These are phyloP conservation scores for Drosophila rubida DNA, from an alignment of 2,888 invertebrate species.

Conservation along the genomic window DNA sequence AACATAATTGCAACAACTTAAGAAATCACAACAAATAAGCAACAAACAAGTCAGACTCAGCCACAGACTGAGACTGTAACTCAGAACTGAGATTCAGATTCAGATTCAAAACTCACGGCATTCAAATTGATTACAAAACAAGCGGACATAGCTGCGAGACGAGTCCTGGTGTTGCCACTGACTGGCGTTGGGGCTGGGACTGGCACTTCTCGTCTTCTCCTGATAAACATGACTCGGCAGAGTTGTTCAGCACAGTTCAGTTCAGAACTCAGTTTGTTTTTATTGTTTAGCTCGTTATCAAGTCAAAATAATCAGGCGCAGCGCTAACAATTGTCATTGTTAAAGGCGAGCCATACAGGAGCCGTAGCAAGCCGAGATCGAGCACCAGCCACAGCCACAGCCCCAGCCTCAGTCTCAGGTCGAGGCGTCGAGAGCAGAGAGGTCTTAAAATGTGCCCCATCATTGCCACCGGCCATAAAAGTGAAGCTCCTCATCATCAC, in stretches of 20 bases:
- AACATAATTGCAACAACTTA: conserved; percentile 79
- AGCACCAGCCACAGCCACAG: conserved; percentile 20
- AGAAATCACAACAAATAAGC: conserved; percentile 75
- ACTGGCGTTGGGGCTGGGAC: neutral
- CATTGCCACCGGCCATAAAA: conserved; percentile 76
- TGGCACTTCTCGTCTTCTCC: conserved; percentile 47
- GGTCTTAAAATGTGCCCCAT: conserved; percentile 70
- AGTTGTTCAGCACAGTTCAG: conserved; percentile 35
- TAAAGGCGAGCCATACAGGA: conserved; percentile 74
- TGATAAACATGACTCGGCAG: conserved; percentile 77
- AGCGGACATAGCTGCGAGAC: conserved; percentile 18
- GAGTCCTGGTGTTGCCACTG: conserved; percentile 46
- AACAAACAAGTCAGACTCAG: conserved; percentile 40
- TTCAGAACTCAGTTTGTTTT: conserved; percentile 68
- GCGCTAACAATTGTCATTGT: conserved; percentile 82
- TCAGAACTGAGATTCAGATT: conserved; percentile 15
- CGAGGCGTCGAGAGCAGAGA: conserved; percentile 51
- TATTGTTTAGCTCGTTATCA: conserved; percentile 84
- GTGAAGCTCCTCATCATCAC: conserved; percentile 79
- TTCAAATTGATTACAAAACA: conserved; percentile 76
- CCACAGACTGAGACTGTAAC: conserved; percentile 1
- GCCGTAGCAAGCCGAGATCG: conserved; percentile 50
- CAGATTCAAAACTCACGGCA: conserved; percentile 63
- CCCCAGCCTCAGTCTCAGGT: conserved; percentile 1
- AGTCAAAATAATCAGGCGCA: conserved; percentile 84